These are phyloP conservation scores for Epinotia demarniana DNA, from an alignment of 2,888 invertebrate species.

Conservation along the genomic window DNA sequence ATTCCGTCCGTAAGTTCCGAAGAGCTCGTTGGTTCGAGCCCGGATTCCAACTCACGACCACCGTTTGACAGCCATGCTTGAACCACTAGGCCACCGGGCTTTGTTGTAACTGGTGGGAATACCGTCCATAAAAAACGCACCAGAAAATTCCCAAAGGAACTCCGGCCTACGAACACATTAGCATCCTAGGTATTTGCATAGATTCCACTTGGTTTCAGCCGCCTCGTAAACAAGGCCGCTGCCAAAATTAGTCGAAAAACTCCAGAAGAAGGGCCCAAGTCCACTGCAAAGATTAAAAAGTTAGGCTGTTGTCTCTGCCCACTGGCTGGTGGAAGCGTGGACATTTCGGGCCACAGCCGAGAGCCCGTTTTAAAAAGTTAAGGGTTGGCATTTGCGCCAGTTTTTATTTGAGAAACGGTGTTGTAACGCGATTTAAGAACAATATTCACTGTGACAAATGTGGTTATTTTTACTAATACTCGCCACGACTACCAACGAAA, in stretches of 20 bases:
- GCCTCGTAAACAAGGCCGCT: constrained; percentile 41
- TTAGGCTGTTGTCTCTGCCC: neutral
- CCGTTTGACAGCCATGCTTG: neutral
- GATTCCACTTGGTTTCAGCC: constrained; percentile 42
- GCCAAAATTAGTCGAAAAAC: constrained; percentile 44
- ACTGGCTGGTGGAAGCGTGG: neutral
- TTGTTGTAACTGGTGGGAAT: neutral
- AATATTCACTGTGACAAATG: neutral
- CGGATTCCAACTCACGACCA: neutral
- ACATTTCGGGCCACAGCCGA: constrained; percentile 19
- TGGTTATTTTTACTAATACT: neutral
- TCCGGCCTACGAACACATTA: constrained; percentile 31
- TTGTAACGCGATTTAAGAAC: neutral
- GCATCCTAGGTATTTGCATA: constrained; percentile 46
- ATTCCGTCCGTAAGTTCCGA: no score
- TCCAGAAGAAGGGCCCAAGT: neutral
- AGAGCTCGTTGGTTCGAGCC: no score
- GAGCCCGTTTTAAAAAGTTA: constrained; percentile 24
- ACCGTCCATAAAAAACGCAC: neutral
- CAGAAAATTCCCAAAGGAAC: constrained; percentile 8
- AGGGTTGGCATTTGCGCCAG: constrained; percentile 9
- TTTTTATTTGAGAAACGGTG: neutral
- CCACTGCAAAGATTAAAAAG: neutral
- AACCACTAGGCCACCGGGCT: neutral
- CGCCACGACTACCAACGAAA: neutral